Evolutionary conservation across 2,888 invertebrate genomes (phyloP), one percentile per base, ranked within the genome.

Genomic region (Sepiola atlantica): DNA sequence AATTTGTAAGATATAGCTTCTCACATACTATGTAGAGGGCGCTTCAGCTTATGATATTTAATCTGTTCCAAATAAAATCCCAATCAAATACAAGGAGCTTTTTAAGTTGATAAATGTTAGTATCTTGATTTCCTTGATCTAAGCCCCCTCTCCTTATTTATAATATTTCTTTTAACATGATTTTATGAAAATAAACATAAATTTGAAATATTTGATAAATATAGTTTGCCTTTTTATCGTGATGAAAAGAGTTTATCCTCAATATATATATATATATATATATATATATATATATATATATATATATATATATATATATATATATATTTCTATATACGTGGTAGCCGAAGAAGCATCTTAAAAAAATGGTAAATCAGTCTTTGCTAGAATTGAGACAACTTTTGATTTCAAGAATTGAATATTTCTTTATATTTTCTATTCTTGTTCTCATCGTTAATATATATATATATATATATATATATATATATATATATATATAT

Each of bases 351-450:
- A 77, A 77, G 77, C n/a, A n/a, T 77, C 77, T 77, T 77, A 28
- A 77, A 77, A 77, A 32, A 77, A 77, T 10, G 16, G n/a, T n/a
- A 6, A 77, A 77, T 77, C 77, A 77, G 77, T 77, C 77, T n/a
- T 77, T 77, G n/a, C 32, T n/a, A 77, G 77, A 77, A 77, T 77
- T 32, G 77, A 77, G 77, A n/a, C 77, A 77, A 77, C n/a, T 77
- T 77, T 77, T n/a, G 77, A 77, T 77, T 77, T 14, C n/a, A 77
- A 14, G n/a, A 77, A 77, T 77, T 77, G n/a, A 77, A n/a, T 12
- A n/a, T n/a, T 32, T n/a, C 16, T n/a, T 77, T 77, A n/a, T 77
- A 32, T 77, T n/a, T 77, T 77, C n/a, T 77, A 14, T 77, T 32
- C n/a, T 77, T 77, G 16, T 77, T 77, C 77, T 77, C n/a, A n/a